These are phyloP conservation scores for Melanotaenia boesemani DNA, from an alignment of 2,797 vertebrate species.

Conservation along the genomic window DNA sequence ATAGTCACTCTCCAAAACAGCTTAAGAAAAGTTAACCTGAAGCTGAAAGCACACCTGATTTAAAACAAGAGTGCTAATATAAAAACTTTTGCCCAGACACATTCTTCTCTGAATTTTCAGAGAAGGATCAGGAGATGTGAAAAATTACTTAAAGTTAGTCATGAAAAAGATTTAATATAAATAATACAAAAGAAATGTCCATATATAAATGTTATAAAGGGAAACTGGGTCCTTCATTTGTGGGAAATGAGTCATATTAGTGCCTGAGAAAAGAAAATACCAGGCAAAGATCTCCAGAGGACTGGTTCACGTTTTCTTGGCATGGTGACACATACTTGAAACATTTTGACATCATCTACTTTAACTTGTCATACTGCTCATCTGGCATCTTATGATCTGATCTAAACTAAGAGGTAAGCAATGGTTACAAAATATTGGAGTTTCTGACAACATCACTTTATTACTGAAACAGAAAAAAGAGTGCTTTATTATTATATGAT, in stretches of 20 bases:
- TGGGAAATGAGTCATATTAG: neutral
- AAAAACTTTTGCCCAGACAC: no score
- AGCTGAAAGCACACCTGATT: neutral
- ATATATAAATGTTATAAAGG: neutral
- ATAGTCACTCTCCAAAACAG: no score
- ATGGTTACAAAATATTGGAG: constrained; percentile 44
- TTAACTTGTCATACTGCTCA: constrained; percentile 42
- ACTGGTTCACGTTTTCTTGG: neutral
- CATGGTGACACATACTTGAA: constrained; percentile 38
- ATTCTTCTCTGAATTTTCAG: neutral
- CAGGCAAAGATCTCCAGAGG: neutral
- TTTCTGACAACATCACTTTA: constrained; percentile 19
- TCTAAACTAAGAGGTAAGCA: constrained; percentile 28
- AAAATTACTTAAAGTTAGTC: neutral
- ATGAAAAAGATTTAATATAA: neutral
- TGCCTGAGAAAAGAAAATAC: constrained; percentile 38
- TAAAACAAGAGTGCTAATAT: no score
- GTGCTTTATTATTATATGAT: neutral
- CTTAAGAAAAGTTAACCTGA: neutral
- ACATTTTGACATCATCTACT: constrained; percentile 18
- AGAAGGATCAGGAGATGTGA: neutral
- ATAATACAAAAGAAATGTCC: neutral
- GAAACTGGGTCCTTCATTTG: neutral
- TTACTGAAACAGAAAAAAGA: neutral
- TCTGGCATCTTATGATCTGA: constrained; percentile 39